Percentiles rank a stretch among this genome's conserved stretches.
phyloP scores from a whole-genome alignment of 2,888 invertebrate species.

The Plusia festucae region DNA sequence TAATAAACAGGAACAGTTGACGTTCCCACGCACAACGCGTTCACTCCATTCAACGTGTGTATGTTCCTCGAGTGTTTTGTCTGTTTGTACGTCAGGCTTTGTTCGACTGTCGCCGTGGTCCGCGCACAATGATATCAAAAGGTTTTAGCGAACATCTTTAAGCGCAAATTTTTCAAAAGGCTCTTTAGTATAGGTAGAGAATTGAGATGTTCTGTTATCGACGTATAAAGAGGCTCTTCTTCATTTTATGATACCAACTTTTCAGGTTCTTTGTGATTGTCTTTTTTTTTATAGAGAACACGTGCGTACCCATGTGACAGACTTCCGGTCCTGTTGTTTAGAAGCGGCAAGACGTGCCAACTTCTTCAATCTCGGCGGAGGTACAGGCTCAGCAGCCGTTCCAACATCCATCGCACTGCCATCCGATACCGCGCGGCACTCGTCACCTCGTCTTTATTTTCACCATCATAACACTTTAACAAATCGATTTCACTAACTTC shows the following conservation, averaged over 20 bases:
- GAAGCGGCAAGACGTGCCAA: constrained; percentile 79
- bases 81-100: constrained; percentile 71
- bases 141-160: constrained; percentile 64
- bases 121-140: constrained; percentile 66
- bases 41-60: constrained; percentile 67
- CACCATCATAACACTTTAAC: constrained; percentile 58
- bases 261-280: neutral
- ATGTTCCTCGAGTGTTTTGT: constrained; percentile 73
- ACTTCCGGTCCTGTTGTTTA: constrained; percentile 76
- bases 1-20: constrained; percentile 68
- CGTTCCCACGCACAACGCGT: constrained; percentile 78
- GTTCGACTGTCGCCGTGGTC: constrained; percentile 70
- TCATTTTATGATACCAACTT: constrained; percentile 12
- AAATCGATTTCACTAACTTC: constrained; percentile 79
- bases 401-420: constrained; percentile 70
- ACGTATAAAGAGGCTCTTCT: constrained; percentile 24
- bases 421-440: constrained; percentile 53
- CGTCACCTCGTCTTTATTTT: constrained; percentile 55
- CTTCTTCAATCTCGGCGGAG: constrained; percentile 85
- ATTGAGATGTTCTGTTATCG: constrained; percentile 12
- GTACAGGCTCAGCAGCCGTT: constrained; percentile 72
- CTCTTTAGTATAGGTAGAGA: constrained; percentile 10
- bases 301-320: constrained; percentile 80
- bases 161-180: constrained; percentile 36
- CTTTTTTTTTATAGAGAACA: neutral